A percentile compares a stretch with the other conserved stretches of the same genome.
phyloP scores from a whole-genome alignment of 2,888 invertebrate genomes.

The Euclidia mi region DNA sequence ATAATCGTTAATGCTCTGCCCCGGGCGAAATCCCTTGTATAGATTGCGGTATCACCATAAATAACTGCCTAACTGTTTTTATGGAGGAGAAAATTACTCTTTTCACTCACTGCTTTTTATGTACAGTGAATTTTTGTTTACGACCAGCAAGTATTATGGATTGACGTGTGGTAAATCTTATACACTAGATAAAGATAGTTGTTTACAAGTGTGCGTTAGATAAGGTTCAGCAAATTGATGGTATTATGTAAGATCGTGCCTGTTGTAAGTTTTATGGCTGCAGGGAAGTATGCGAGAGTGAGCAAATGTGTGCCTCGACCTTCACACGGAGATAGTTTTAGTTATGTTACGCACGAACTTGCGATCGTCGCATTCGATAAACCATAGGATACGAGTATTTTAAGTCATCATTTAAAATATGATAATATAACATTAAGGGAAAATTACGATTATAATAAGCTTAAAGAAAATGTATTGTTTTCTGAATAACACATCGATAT shows the following conservation, averaged over 20 bases:
- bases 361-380: neutral
- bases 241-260: constrained; percentile 35
- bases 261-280: constrained; percentile 30
- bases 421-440: too few species aligned
- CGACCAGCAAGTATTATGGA: constrained; percentile 61
- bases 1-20: constrained; percentile 87
- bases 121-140: constrained; percentile 78
- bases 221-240: constrained; percentile 48
- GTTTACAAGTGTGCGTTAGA: constrained; percentile 48
- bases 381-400: too few species aligned
- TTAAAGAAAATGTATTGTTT: too few species aligned
- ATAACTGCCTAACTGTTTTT: constrained; percentile 88
- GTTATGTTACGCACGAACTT: neutral
- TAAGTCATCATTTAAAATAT: too few species aligned
- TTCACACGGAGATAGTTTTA: neutral
- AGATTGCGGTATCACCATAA: constrained; percentile 88
- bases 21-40: constrained; percentile 85
- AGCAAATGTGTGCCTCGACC: constrained; percentile 27
- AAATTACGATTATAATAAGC: too few species aligned
- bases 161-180: constrained; percentile 54
- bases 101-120: constrained; percentile 85
- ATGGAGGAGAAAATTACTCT: constrained; percentile 86
- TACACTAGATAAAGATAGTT: constrained; percentile 51
- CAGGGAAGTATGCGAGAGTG: constrained; percentile 3
- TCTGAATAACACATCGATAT: too few species aligned